Evolutionary conservation across 1,140 invertebrate genomes (phyloP), one percentile per base, ranked within the genome.

Genomic region (Andrena cerasifolii): DNA sequence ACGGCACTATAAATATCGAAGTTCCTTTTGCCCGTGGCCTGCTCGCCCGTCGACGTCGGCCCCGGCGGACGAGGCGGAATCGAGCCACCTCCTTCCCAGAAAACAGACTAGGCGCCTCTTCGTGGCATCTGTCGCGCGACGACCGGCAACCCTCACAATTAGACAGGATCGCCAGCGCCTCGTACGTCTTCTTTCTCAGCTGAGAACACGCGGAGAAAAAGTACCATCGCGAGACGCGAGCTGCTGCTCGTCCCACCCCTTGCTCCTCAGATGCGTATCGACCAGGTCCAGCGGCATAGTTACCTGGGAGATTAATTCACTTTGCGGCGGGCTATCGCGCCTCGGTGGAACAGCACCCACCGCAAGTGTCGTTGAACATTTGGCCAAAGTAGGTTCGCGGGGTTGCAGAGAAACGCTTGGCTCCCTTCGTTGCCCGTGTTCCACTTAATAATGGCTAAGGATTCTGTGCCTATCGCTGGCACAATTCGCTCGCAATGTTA

Each of bases 1-100:
- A 67, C 76, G 83, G 86, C 80, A 87, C 88, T 90, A 89, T 89
- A 87, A 90, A 90, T 84, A 90, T 89, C 86, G 75, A 86, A 86
- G 84, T 49, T 49, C 79, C 83, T 83, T 78, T 72, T 81, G 78
- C 79, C 83, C 79, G 80, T 78, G 31, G 74, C 53, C 16, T 40
- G 74, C 31, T 66, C 66, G 75, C 62, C 80, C 82, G 80, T 85
- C 84, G 78, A 63, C 75, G 49, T 65, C 49, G 67, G 51, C 24
- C 18, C 59, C 8, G 54, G 59, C 40, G 62, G 68, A 59, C 33
- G 51, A 2, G 28, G 31, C 31, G 40, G 36, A 33, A 21, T 31
- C 36, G 51, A 31, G 40, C 16, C 49, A 31, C 43, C 31, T 84
- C 76, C 70, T 86, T 89, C 82, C 79, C 56, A 80, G 81, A 86